phyloP scores from a whole-genome alignment of 2,888 invertebrate genomes.

The Thecophora atra region DNA sequence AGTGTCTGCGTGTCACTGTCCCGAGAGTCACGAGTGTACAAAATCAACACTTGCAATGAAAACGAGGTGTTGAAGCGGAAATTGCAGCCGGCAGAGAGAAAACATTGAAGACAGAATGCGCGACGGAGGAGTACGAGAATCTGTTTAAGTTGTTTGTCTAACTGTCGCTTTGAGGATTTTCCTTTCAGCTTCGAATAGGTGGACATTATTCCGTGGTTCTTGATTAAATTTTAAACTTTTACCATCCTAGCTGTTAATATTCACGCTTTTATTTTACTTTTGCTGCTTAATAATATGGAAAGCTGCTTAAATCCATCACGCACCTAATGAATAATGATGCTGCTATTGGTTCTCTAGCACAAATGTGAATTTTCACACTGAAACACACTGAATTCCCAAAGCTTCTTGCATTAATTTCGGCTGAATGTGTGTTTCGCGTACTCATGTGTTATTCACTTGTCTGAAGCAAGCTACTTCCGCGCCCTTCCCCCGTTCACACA shows the following conservation, averaged over 20 bases:
- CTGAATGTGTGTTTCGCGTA: neutral
- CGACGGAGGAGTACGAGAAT: neutral
- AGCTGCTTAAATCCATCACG: no score
- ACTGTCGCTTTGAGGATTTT: neutral
- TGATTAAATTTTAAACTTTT: no score
- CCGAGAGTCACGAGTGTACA: neutral
- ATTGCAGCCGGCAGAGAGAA: neutral
- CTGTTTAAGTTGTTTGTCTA: neutral
- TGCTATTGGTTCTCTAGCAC: neutral
- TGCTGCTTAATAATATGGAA: neutral
- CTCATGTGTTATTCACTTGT: neutral
- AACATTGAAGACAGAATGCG: no score
- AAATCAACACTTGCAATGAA: neutral
- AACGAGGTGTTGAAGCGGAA: conserved; percentile 36
- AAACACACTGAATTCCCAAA: no score
- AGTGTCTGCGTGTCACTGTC: neutral
- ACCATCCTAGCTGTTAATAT: neutral
- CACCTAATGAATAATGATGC: neutral
- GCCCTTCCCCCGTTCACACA: neutral
- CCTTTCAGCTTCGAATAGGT: neutral
- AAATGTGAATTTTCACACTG: neutral
- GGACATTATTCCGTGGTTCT: no score
- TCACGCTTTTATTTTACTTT: neutral
- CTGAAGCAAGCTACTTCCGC: neutral
- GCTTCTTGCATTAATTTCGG: no score